Evolutionary conservation across 30 jellyfish, hydroid and myxozoan species (phyloP), one percentile per base, ranked within the genome.

Genomic region (Hydractinia symbiolongicarpus): DNA sequence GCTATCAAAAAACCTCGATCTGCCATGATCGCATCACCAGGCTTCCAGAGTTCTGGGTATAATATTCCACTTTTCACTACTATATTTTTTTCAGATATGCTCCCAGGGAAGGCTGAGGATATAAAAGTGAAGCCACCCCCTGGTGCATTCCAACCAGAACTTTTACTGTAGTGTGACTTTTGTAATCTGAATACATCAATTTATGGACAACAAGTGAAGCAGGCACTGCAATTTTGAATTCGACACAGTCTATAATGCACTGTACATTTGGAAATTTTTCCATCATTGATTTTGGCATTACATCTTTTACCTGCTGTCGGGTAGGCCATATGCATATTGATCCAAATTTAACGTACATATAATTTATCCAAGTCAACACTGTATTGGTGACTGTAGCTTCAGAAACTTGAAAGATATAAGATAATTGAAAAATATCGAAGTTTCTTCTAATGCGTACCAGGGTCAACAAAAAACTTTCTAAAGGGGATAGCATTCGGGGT

Each of bases 61-160:
- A 30, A 30, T 30, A 30, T 30, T 30, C 44, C 44, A 30, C 44
- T 30, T 30, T 30, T 30, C 44, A 30, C 44, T 30, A 30, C 44
- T 30, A 30, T 30, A 30, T 30, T 30, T 1, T 30, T 30, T 30
- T 30, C 44, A 30, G 44, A 30, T 30, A 30, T 30, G 44, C 44
- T 30, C 44, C 44, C 44, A 30, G 44, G 44, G 44, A 30, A 30
- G 44, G 44, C 44, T 30, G 44, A n/a, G 44, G 44, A 58, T 58
- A 30, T 30, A 30, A 30, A 30, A 30, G 44, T 30, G 44, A 30
- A 30, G 44, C 44, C 44, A 30, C 44, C 69, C 69, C 69, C 69
- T 58, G 69, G 69, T 58, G 69, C 69, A 58, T 58, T 58, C 69
- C 69, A 58, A 58, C 69, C 69, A 58, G 69, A 58, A 58, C 69